Evolutionary conservation across 2,888 invertebrate genomes (phyloP).

Genomic region (Panopea generosa): DNA sequence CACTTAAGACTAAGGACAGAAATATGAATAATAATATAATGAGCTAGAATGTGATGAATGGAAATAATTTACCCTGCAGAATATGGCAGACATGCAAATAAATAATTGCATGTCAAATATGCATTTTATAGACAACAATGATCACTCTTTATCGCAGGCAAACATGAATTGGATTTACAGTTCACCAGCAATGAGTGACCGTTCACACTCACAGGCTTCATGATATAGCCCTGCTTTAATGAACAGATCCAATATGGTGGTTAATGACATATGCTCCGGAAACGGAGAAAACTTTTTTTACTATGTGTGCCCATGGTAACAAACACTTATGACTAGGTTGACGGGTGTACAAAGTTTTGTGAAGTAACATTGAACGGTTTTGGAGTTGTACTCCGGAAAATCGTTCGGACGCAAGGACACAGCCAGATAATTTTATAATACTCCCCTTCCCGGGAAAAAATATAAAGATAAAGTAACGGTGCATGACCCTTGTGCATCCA

Average conservation of each 20-base stretch:
- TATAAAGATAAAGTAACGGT: no score
- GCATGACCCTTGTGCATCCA: no score
- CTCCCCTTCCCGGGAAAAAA: no score
- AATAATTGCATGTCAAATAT: slow-evolving; percentile 35
- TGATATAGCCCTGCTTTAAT: slow-evolving; percentile 76
- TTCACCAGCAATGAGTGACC: slow-evolving; percentile 73
- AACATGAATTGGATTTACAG: slow-evolving; percentile 74
- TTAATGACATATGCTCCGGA: slow-evolving; percentile 98
- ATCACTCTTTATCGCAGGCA: slow-evolving; percentile 82
- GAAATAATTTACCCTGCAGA: slow-evolving; percentile 45
- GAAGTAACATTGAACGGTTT: no score
- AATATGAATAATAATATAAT: slow-evolving; percentile 47
- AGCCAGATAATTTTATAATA: no score
- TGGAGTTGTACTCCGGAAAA: no score
- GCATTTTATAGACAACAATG: slow-evolving; percentile 82
- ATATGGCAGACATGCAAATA: slow-evolving; percentile 46
- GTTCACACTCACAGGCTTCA: slow-evolving; percentile 79
- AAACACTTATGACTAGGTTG: no score
- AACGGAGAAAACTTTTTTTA: no score
- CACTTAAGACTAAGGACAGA: slow-evolving; percentile 43
- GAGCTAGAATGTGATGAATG: slow-evolving; percentile 61
- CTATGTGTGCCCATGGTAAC: no score
- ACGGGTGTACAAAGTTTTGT: no score
- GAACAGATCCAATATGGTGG: slow-evolving; percentile 92
- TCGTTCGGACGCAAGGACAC: no score